Percentiles rank a stretch among this genome's conserved stretches.
Evolutionary conservation across 1,140 invertebrate species (phyloP).

Genomic region (Scaptodrosophila lebanonensis): DNA sequence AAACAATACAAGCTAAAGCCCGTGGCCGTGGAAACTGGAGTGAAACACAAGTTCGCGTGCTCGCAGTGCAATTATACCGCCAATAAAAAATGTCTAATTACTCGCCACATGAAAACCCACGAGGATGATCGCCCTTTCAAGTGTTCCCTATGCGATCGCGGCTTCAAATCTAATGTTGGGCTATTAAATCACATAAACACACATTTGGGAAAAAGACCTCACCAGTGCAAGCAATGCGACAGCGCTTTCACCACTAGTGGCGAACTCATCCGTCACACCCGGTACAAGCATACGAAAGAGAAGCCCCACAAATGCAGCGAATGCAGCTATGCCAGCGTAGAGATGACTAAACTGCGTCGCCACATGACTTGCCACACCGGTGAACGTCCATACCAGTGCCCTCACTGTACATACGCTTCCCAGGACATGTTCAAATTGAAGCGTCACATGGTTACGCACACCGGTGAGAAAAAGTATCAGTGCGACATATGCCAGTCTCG

Average conservation of each 20-base stretch:
- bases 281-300: constrained; percentile 95
- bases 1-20: constrained; percentile 43
- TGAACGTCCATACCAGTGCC: constrained; percentile 86
- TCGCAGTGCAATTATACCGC: constrained; percentile 94
- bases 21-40: constrained; percentile 77
- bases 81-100: constrained; percentile 91
- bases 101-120: constrained; percentile 96
- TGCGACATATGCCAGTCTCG: constrained; percentile 94
- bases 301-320: constrained; percentile 96
- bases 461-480: constrained; percentile 89
- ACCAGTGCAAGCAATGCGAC: constrained; percentile 95
- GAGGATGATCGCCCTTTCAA: constrained; percentile 96
- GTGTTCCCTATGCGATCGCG: constrained; percentile 93
- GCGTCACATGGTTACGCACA: constrained; percentile 96
- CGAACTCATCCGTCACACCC: constrained; percentile 94
- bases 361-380: constrained; percentile 96
- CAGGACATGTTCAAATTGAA: constrained; percentile 98
- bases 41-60: constrained; percentile 88
- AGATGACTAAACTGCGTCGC: constrained; percentile 93
- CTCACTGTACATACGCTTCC: constrained; percentile 97
- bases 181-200: constrained; percentile 97
- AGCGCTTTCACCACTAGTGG: constrained; percentile 97
- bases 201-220: constrained; percentile 96
- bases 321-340: constrained; percentile 96
- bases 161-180: constrained; percentile 95